These are phyloP conservation scores for Macrosoma leucophasiata DNA, from an alignment of 2,888 invertebrate genomes.

Conservation along the genomic window DNA sequence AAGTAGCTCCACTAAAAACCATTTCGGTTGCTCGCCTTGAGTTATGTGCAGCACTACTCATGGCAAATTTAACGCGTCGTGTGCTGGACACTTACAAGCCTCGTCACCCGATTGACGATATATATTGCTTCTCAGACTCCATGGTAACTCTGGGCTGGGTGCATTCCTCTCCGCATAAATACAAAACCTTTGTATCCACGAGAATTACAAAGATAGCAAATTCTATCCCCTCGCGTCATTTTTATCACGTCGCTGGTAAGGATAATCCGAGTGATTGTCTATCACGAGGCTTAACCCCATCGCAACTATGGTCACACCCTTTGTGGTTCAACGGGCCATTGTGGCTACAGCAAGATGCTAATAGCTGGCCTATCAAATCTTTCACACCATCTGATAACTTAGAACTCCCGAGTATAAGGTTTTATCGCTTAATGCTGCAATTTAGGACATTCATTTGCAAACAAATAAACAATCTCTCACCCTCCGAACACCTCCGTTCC, in stretches of 20 bases:
- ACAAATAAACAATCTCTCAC: too few species aligned
- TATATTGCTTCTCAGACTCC: constrained; percentile 4
- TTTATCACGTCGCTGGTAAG: constrained; percentile 8
- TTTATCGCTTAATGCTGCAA: too few species aligned
- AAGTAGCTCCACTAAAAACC: constrained; percentile 8
- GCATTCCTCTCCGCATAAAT: constrained; percentile 3
- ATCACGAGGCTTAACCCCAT: constrained; percentile 8
- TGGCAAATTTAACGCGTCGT: constrained; percentile 6
- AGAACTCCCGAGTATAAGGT: constrained; percentile 8
- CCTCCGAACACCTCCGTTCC: too few species aligned
- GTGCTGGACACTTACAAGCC: constrained; percentile 1
- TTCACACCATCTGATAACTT: not conserved
- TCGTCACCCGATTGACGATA: constrained; percentile 1
- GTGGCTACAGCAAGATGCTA: constrained; percentile 2
- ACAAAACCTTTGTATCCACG: constrained; percentile 8
- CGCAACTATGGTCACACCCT: constrained; percentile 8
- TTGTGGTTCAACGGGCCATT: constrained; percentile 11
- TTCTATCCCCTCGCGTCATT: constrained; percentile 2
- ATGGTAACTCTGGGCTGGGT: constrained; percentile 6
- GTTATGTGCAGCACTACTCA: constrained; percentile 3
- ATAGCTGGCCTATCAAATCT: constrained; percentile 1
- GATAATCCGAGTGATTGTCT: constrained; percentile 10
- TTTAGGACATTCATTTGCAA: too few species aligned
- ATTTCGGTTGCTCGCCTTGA: constrained; percentile 8
- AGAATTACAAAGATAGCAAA: constrained; percentile 7